Conservation (phyloP, 2,113 vertebrate species). For the Plestiodon gilberti region DNA sequence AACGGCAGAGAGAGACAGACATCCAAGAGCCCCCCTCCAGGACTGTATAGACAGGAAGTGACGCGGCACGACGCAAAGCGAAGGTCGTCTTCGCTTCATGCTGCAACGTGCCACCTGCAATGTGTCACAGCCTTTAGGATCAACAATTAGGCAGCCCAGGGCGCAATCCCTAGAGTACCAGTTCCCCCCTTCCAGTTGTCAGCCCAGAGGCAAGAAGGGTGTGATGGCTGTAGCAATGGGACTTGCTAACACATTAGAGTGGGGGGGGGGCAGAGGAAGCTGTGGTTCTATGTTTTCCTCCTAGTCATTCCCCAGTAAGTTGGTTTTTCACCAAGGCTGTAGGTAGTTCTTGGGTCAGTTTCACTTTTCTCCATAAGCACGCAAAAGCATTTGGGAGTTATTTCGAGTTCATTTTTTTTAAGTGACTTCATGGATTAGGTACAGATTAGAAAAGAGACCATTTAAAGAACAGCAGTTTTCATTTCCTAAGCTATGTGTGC, state of each 20-base stretch:
- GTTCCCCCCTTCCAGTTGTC: too few relatives aligned
- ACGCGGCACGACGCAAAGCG: too few relatives aligned
- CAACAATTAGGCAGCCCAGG: too few relatives aligned
- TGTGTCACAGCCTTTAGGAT: too few relatives aligned
- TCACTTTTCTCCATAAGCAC: slow-evolving; percentile 13
- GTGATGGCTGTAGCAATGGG: neutral
- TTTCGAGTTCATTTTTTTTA: slow-evolving; percentile 37
- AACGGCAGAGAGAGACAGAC: too few relatives aligned
- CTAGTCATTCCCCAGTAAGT: neutral
- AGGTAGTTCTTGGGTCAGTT: slow-evolving; percentile 16
- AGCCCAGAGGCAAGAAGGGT: too few relatives aligned
- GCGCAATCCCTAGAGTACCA: too few relatives aligned
- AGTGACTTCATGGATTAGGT: neutral
- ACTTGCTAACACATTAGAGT: neutral
- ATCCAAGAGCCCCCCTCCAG: too few relatives aligned
- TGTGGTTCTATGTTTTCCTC: too few relatives aligned
- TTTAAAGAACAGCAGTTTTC: slow-evolving; percentile 7
- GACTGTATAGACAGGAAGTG: too few relatives aligned
- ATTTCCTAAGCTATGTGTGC: neutral
- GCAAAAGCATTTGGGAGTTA: neutral
- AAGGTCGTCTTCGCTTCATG: too few relatives aligned
- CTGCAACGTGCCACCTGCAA: too few relatives aligned
- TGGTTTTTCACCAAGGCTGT: neutral
- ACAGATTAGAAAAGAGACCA: slow-evolving; percentile 14
- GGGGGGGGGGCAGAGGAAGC: neutral